Conservation (phyloP, 2,113 vertebrate genomes). For the Nansenia antarctica region DNA sequence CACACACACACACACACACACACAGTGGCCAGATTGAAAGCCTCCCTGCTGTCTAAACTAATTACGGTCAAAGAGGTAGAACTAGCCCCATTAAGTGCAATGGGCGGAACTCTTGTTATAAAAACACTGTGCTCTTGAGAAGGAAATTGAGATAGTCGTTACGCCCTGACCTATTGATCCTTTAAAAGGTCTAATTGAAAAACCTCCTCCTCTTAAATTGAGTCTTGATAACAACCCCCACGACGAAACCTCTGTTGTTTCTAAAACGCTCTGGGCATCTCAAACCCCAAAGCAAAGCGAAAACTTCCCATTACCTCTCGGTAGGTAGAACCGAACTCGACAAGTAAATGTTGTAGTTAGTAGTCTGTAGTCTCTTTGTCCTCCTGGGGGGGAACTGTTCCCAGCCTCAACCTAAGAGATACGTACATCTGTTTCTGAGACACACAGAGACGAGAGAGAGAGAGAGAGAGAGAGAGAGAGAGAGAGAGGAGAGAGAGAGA, state of each 20-base stretch:
- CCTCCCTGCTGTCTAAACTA: slow-evolving; percentile 34
- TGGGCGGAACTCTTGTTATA: slow-evolving; percentile 24
- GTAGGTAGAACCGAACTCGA: too few species aligned
- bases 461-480: too few species aligned
- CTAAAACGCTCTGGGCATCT: neutral
- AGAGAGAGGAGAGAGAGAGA: too few species aligned
- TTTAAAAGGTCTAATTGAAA: slow-evolving; percentile 21
- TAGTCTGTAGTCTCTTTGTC: neutral
- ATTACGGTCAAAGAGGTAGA: slow-evolving; percentile 35
- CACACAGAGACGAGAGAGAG: neutral
- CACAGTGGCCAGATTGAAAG: slow-evolving; percentile 17
- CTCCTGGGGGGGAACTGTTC: too few species aligned
- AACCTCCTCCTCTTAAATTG: slow-evolving; percentile 35
- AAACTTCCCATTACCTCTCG: neutral
- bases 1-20: too few species aligned
- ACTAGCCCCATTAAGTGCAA: slow-evolving; percentile 24
- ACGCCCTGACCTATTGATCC: neutral
- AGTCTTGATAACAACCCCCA: slow-evolving; percentile 14
- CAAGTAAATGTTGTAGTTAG: too few species aligned
- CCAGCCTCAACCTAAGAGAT: neutral
- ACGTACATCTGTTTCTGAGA: neutral
- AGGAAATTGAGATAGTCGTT: slow-evolving; percentile 13
- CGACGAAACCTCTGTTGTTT: slow-evolving; percentile 9
- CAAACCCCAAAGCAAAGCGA: neutral
- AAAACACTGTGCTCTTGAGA: slow-evolving; percentile 5